Percentiles rank a stretch among this genome's conserved stretches.
phyloP scores from a whole-genome alignment of 2,888 invertebrate species.

The Nycteola revayana region DNA sequence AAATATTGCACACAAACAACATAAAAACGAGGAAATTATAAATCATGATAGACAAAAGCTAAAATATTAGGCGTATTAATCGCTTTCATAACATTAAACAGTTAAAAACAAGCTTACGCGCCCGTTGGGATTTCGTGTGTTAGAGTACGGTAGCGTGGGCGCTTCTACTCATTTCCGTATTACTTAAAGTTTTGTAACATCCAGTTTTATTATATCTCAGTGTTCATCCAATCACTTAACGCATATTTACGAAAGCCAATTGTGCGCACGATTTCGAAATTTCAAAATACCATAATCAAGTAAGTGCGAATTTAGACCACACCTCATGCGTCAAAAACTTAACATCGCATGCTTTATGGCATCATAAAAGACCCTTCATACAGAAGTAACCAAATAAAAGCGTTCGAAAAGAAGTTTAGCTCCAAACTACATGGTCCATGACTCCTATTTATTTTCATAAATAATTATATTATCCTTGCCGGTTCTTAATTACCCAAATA shows the following conservation, averaged over 20 bases:
- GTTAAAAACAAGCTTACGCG: constrained; percentile 41
- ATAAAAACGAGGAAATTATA: constrained; percentile 35
- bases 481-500: constrained; percentile 32
- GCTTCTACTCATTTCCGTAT: constrained; percentile 54
- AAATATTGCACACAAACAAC: constrained; percentile 32
- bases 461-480: constrained; percentile 34
- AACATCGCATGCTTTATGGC: constrained; percentile 32
- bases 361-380: constrained; percentile 24
- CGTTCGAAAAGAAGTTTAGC: too few relatives aligned
- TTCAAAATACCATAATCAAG: constrained; percentile 50
- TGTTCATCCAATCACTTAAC: constrained; percentile 67
- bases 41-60: constrained; percentile 36
- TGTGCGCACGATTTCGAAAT: constrained; percentile 50
- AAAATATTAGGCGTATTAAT: constrained; percentile 41
- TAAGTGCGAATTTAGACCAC: constrained; percentile 62
- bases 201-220: constrained; percentile 50
- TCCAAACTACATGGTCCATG: constrained; percentile 32
- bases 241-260: constrained; percentile 54
- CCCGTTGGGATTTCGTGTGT: constrained; percentile 39
- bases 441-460: constrained; percentile 35
- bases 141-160: constrained; percentile 46
- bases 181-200: constrained; percentile 50
- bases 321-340: constrained; percentile 37
- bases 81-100: constrained; percentile 38
- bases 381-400: constrained; percentile 18